A percentile compares a stretch with the other conserved stretches of the same genome.
These are phyloP conservation scores for Helicorthomorpha holstii DNA, from an alignment of 1,140 invertebrate species.

Conservation along the genomic window DNA sequence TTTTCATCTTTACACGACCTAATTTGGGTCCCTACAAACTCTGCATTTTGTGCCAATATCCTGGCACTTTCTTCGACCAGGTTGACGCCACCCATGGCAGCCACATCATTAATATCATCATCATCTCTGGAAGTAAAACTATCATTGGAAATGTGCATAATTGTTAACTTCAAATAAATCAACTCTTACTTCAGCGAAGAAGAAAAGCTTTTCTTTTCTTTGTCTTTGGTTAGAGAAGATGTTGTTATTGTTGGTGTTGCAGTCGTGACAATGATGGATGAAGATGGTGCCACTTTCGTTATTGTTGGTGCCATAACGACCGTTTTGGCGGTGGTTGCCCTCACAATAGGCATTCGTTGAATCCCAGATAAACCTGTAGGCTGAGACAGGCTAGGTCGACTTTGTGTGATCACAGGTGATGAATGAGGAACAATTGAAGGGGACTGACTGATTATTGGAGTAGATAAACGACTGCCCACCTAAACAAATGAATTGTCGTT, in stretches of 20 bases:
- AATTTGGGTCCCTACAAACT: conserved; percentile 89
- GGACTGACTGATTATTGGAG: too few species aligned
- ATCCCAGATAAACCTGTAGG: neutral
- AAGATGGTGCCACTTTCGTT: conserved; percentile 11
- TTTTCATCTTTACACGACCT: conserved; percentile 89
- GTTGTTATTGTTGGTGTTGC: conserved; percentile 8
- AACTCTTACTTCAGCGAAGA: neutral
- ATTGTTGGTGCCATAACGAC: conserved; percentile 8
- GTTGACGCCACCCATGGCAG: conserved; percentile 98
- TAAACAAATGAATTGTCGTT: neutral
- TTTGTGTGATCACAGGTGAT: too few species aligned
- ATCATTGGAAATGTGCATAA: neutral
- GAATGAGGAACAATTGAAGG: too few species aligned
- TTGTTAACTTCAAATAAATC: neutral
- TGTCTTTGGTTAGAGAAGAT: neutral
- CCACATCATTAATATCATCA: conserved; percentile 96
- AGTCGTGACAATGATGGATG: conserved; percentile 12
- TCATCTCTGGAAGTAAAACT: conserved; percentile 39
- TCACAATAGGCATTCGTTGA: conserved; percentile 17
- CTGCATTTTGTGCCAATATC: conserved; percentile 76
- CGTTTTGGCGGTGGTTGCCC: neutral
- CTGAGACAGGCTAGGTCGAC: too few species aligned
- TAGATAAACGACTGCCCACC: too few species aligned
- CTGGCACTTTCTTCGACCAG: conserved; percentile 87
- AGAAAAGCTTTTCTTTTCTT: neutral